phyloP scores from a whole-genome alignment of 2,113 vertebrate genomes.

The Chlorodrepanis virens region DNA sequence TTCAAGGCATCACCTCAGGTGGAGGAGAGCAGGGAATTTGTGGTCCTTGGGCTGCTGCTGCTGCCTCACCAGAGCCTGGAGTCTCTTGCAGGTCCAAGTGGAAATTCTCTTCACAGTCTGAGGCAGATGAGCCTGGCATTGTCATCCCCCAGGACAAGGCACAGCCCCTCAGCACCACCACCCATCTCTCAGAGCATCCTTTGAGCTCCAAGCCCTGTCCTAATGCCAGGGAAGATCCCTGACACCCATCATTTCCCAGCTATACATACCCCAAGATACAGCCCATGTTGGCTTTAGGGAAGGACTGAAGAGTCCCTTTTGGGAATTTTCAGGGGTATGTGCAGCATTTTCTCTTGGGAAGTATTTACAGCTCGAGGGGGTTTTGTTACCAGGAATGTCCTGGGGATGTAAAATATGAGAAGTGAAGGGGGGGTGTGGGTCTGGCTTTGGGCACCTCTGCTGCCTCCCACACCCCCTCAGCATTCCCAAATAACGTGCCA shows the following conservation, averaged over 20 bases:
- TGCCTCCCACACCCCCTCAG: neutral
- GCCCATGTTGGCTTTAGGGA: neutral
- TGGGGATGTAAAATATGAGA: neutral
- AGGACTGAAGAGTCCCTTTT: neutral
- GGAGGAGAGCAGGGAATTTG: conserved; percentile 38
- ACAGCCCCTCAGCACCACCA: neutral
- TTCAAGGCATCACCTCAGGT: neutral
- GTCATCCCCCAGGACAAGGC: fast-evolving
- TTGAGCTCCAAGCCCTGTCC: neutral
- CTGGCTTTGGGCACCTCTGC: neutral
- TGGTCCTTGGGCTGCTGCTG: conserved; percentile 58
- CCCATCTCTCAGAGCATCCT: neutral
- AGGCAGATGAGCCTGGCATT: neutral
- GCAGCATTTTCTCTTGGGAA: neutral
- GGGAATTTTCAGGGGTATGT: neutral
- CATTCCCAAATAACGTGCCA: fast-evolving
- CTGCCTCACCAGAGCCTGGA: conserved; percentile 43
- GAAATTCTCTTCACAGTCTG: conserved; percentile 69
- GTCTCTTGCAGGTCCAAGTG: neutral
- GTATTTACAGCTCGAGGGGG: fast-evolving
- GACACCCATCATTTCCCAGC: neutral
- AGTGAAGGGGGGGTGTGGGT: fast-evolving
- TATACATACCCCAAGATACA: fast-evolving
- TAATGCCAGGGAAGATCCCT: neutral
- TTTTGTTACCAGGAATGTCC: neutral